Conservation (phyloP, 2,888 invertebrate species). For the Trichogramma evanescens region DNA sequence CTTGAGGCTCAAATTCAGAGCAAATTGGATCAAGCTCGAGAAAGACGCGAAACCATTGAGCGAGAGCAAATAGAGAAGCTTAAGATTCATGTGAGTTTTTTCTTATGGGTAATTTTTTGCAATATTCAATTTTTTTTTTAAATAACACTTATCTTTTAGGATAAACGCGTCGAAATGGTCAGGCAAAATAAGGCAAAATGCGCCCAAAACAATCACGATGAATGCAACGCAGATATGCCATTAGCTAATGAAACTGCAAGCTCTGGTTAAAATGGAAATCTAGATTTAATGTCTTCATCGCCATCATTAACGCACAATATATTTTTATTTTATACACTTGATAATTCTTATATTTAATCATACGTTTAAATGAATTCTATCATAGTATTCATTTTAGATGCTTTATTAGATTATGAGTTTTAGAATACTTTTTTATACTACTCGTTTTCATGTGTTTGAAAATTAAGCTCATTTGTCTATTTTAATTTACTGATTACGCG, state of each 20-base stretch:
- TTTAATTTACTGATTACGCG: no score
- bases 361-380: no score
- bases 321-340: no score
- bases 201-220: slow-evolving; percentile 42
- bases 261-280: slow-evolving; percentile 53
- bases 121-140: background rate
- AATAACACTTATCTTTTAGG: slow-evolving; percentile 53
- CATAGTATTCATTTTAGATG: no score
- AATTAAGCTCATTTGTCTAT: no score
- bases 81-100: slow-evolving; percentile 64
- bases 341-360: no score
- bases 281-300: no score
- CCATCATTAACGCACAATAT: no score
- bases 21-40: slow-evolving; percentile 62
- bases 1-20: slow-evolving; percentile 64
- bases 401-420: no score
- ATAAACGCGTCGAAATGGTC: slow-evolving; percentile 83
- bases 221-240: slow-evolving; percentile 32
- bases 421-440: no score
- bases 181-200: slow-evolving; percentile 74
- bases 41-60: slow-evolving; percentile 67
- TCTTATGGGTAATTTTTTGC: background rate
- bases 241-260: slow-evolving; percentile 56
- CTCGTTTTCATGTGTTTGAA: no score
- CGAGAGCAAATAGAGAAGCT: slow-evolving; percentile 72